Base-by-base conservation (phyloP, 2,888 invertebrate species). In the Acanthopleura granulata region DNA sequence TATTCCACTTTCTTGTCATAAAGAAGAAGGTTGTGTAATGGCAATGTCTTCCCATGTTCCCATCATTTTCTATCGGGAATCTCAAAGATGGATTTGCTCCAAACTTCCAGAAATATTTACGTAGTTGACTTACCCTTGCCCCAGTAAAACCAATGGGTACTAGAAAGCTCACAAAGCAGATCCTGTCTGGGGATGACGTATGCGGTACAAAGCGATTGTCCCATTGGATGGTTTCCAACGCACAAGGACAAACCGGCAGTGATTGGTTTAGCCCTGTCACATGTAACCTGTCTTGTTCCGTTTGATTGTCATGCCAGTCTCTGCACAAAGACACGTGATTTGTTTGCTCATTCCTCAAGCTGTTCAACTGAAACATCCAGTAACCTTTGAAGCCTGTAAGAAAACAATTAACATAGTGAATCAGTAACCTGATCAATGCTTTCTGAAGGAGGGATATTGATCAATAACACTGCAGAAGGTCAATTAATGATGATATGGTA, bases 181-280 rank as follows among this genome's bases (percentile, higher is more conserved):
- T 66, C 3, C 16, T 1, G 22, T 66, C 25, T 66, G 6, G 25
- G 3, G 18, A 22, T 6, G 66, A 66, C 22, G 29, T 27, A 6
- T 22, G 25, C 25, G 22, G 22, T 16, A 22, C 29, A 66, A 66
- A 66, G 16, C 29, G 66, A 18, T 16, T 66, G 66, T 66, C 29
- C 25, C 22, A 66, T 22, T 22, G 25, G 6, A 66, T 66, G 27
- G 16, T 16, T 16, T 27, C 22, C 25, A 66, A 16, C 15, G 4
- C 25, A 66, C 66, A 66, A 15, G 66, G 66, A 25, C 66, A 66
- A 16, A 16, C 22, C 16, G 66, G 66, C 15, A 66, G 66, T 22
- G 25, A 27, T 25, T 22, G 22, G 66, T 66, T 27, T 27, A 66
- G 6, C 6, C 6, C 16, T 6, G 66, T 66, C 27, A 66, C 29